phyloP scores from a whole-genome alignment of 2,113 vertebrate species.

The Hippoglossus stenolepis region DNA sequence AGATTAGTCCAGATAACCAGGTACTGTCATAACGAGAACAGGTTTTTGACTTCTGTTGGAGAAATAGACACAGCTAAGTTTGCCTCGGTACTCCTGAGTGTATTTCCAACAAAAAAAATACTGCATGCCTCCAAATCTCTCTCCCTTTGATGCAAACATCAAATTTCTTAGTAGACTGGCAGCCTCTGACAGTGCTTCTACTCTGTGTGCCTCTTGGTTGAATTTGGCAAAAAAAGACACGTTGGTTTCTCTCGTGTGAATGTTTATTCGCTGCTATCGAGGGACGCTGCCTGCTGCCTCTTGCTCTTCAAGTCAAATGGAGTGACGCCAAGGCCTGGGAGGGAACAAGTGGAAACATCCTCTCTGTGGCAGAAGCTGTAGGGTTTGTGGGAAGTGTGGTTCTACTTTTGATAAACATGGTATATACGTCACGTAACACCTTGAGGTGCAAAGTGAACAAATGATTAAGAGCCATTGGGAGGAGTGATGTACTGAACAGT shows the following conservation, averaged over 20 bases:
- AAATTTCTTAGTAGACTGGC: too few relatives aligned
- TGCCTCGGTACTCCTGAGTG: too few relatives aligned
- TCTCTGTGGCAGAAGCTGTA: background rate
- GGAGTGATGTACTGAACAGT: conserved; percentile 19
- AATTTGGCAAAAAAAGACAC: too few relatives aligned
- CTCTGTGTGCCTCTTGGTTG: too few relatives aligned
- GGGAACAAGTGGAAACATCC: conserved; percentile 15
- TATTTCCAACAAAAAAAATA: too few relatives aligned
- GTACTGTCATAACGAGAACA: background rate
- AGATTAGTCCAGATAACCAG: background rate
- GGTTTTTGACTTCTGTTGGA: too few relatives aligned
- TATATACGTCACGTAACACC: background rate
- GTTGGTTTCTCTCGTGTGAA: too few relatives aligned
- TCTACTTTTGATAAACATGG: background rate
- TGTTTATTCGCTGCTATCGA: too few relatives aligned
- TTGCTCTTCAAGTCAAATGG: conserved; percentile 21
- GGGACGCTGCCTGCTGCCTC: background rate
- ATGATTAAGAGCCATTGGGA: conserved; percentile 1
- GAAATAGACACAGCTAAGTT: too few relatives aligned
- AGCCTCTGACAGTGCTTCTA: too few relatives aligned
- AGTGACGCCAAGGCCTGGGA: conserved; percentile 5
- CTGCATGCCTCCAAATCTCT: too few relatives aligned
- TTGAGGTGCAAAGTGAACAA: background rate
- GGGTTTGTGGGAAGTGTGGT: background rate
- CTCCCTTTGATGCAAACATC: too few relatives aligned